Percentiles rank a stretch among this genome's conserved stretches.
Evolutionary conservation across 35 echinoderm and acorn worm genomes (phyloP).

Genomic region (Heliocidaris erythrogramma): DNA sequence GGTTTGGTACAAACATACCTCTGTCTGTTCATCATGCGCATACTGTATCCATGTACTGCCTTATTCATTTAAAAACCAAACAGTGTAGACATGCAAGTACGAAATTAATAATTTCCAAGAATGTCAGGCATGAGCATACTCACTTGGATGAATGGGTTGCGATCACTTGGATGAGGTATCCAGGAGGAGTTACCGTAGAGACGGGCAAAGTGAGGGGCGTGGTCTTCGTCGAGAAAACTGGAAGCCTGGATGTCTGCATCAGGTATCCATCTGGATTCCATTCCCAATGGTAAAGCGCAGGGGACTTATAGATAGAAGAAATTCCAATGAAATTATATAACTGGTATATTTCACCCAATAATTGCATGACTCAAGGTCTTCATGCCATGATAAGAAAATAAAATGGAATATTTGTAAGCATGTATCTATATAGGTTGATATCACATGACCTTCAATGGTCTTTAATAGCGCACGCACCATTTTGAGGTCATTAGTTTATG

Average conservation of each 20-base stretch:
- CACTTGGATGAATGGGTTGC: constrained; percentile 24
- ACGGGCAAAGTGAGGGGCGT: constrained; percentile 61
- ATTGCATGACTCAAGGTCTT: neutral
- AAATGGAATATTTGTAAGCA: neutral
- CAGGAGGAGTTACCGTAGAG: constrained; percentile 70
- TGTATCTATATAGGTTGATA: neutral
- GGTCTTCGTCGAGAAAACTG: constrained; percentile 46
- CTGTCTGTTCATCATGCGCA: too few relatives aligned
- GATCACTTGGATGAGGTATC: constrained; percentile 62
- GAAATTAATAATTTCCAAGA: neutral
- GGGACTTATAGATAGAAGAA: constrained; percentile 17
- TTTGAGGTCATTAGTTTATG: too few relatives aligned
- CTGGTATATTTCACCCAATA: neutral
- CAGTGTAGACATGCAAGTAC: neutral
- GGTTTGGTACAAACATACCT: too few relatives aligned
- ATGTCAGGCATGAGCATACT: neutral
- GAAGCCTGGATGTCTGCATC: constrained; percentile 73
- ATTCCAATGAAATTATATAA: neutral
- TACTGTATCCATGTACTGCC: too few relatives aligned
- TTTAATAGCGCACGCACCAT: too few relatives aligned
- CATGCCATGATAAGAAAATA: neutral
- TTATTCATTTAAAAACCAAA: too few relatives aligned
- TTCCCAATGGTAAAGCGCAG: constrained; percentile 74
- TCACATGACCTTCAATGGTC: too few relatives aligned
- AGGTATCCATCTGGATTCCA: constrained; percentile 70